Evolutionary conservation across 1,140 invertebrate species (phyloP).

Genomic region (Dinoponera quadriceps): DNA sequence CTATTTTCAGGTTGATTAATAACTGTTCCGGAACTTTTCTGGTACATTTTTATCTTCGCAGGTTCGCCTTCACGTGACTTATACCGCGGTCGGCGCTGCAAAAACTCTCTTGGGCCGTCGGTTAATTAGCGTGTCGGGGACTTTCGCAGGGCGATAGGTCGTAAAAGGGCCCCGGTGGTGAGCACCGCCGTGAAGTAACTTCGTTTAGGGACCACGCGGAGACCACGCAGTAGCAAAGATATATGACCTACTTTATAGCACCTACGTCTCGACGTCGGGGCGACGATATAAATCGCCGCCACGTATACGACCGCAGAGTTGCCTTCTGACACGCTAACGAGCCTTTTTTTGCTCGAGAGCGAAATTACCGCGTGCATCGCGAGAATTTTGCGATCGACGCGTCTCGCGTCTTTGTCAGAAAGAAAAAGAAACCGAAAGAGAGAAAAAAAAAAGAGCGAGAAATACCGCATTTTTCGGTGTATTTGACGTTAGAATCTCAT

Average conservation of each 20-base stretch:
- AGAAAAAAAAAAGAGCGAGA: too few species aligned
- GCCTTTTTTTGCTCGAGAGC: background rate
- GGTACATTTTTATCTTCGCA: background rate
- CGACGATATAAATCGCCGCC: background rate
- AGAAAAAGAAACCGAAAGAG: too few species aligned
- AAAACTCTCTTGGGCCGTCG: background rate
- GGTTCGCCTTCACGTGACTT: background rate
- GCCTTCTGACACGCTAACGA: background rate
- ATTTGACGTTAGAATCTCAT: too few species aligned
- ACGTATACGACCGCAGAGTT: background rate
- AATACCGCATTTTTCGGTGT: too few species aligned
- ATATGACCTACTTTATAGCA: slow-evolving; percentile 8
- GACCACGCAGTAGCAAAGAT: background rate
- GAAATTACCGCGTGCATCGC: background rate
- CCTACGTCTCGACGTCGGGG: background rate
- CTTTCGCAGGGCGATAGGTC: background rate
- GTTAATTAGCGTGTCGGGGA: slow-evolving; percentile 6
- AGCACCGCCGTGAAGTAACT: background rate
- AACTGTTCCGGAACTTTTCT: too few species aligned
- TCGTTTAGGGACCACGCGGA: background rate
- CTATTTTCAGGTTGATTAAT: too few species aligned
- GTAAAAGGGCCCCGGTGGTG: background rate
- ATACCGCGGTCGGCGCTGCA: background rate
- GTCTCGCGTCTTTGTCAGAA: too few species aligned
- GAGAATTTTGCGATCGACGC: too few species aligned